These are phyloP conservation scores for Formica selysi DNA, from an alignment of 1,140 invertebrate species.

Conservation along the genomic window DNA sequence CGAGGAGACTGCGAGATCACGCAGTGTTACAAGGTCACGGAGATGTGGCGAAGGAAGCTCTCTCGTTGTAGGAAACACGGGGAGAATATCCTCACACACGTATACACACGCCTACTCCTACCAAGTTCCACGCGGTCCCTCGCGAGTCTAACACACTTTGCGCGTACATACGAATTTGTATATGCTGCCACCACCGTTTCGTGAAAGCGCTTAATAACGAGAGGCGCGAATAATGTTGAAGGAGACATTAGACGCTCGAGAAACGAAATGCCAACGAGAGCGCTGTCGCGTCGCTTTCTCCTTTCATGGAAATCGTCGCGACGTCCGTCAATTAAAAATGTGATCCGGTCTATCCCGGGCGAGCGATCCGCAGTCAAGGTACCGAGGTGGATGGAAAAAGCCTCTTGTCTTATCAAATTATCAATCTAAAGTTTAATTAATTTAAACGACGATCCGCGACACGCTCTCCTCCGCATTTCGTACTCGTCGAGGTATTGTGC, in stretches of 20 bases:
- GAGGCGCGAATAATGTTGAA: slow-evolving; percentile 33
- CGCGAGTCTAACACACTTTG: slow-evolving; percentile 44
- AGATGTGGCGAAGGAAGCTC: slow-evolving; percentile 20
- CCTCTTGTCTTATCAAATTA: not conserved
- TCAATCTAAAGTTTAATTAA: slow-evolving; percentile 16
- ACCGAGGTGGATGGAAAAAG: not conserved
- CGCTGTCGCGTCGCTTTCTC: slow-evolving; percentile 11
- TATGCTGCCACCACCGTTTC: slow-evolving; percentile 82
- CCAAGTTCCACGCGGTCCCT: slow-evolving; percentile 31
- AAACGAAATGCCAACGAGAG: slow-evolving; percentile 57
- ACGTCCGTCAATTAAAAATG: not conserved
- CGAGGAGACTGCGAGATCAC: slow-evolving; percentile 41
- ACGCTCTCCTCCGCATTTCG: slow-evolving; percentile 64
- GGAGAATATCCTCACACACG: slow-evolving; percentile 9
- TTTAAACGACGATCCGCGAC: slow-evolving; percentile 41
- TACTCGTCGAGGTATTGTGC: slow-evolving; percentile 72
- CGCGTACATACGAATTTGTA: slow-evolving; percentile 40
- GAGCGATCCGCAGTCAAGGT: not conserved
- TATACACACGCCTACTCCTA: not conserved
- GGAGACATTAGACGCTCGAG: slow-evolving; percentile 51
- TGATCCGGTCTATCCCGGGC: not conserved
- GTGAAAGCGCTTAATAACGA: slow-evolving; percentile 31
- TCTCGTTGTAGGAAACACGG: slow-evolving; percentile 40
- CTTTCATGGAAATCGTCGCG: not conserved
- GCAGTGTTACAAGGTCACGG: slow-evolving; percentile 18